These are phyloP conservation scores for Melanotaenia parkinsoni DNA, from an alignment of 2,797 vertebrate genomes.

Conservation along the genomic window DNA sequence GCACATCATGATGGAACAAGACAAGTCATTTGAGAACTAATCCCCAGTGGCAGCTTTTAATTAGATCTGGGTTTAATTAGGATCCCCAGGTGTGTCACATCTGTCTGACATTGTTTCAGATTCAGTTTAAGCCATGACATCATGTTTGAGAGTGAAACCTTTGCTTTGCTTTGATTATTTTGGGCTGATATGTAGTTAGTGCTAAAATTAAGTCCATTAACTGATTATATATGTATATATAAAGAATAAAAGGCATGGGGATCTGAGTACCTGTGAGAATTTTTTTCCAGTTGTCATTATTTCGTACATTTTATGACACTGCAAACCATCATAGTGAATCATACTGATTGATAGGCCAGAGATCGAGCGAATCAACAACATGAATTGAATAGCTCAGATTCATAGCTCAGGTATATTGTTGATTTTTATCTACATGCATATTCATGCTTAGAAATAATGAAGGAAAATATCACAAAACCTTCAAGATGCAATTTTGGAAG, in stretches of 20 bases:
- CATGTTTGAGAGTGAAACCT: background rate
- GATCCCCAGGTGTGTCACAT: conserved; percentile 41
- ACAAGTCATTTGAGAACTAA: conserved; percentile 21
- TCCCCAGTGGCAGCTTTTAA: conserved; percentile 35
- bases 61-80: conserved; percentile 57
- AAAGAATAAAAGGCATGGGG: background rate
- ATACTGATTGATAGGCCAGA: too few species aligned
- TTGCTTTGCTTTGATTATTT: background rate
- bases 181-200: background rate
- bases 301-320: too few species aligned
- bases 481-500: background rate
- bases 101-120: conserved; percentile 44
- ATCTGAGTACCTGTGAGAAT: background rate
- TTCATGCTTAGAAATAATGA: background rate
- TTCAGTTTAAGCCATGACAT: background rate
- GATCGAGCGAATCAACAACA: too few species aligned
- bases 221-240: background rate
- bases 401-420: background rate
- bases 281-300: too few species aligned
- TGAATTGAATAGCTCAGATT: background rate
- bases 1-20: conserved; percentile 24
- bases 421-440: background rate
- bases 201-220: background rate
- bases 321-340: too few species aligned
- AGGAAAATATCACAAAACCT: background rate